These are phyloP conservation scores for Autographa gamma DNA, from an alignment of 2,888 invertebrate genomes.

Conservation along the genomic window DNA sequence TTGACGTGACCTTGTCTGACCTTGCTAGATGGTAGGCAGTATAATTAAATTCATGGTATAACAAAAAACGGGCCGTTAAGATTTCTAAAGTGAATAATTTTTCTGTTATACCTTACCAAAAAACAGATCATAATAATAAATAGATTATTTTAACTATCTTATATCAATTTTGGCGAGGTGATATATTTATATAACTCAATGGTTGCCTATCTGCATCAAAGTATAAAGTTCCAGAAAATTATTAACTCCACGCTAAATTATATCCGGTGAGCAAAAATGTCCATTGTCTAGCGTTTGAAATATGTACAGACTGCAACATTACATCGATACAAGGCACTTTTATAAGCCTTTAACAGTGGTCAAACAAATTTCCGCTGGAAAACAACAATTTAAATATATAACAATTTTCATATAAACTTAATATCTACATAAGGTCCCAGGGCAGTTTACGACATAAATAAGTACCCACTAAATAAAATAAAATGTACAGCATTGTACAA, in stretches of 20 bases:
- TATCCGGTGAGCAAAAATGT: too few species aligned
- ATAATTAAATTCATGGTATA: neutral
- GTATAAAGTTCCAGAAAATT: too few species aligned
- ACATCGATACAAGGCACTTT: neutral
- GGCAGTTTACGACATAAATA: conserved; percentile 33
- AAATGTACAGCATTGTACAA: conserved; percentile 17
- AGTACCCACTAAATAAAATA: conserved; percentile 36
- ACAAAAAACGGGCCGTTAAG: neutral
- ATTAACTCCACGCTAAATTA: too few species aligned
- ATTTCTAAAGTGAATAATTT: neutral
- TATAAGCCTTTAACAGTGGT: neutral
- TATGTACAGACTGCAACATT: neutral
- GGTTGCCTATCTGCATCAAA: too few species aligned
- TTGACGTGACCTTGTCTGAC: too few species aligned
- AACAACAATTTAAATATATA: conserved; percentile 2
- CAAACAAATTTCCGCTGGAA: neutral
- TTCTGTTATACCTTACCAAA: neutral
- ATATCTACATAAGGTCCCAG: conserved; percentile 17
- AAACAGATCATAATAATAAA: neutral
- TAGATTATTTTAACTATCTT: neutral
- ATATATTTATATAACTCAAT: neutral
- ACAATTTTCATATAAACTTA: conserved; percentile 14
- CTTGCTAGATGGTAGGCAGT: too few species aligned
- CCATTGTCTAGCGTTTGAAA: neutral
- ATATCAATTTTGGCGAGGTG: neutral